A percentile compares a stretch with the other conserved stretches of the same genome.
Evolutionary conservation across 2,797 vertebrate genomes (phyloP).

Genomic region (Onychomys torridus): DNA sequence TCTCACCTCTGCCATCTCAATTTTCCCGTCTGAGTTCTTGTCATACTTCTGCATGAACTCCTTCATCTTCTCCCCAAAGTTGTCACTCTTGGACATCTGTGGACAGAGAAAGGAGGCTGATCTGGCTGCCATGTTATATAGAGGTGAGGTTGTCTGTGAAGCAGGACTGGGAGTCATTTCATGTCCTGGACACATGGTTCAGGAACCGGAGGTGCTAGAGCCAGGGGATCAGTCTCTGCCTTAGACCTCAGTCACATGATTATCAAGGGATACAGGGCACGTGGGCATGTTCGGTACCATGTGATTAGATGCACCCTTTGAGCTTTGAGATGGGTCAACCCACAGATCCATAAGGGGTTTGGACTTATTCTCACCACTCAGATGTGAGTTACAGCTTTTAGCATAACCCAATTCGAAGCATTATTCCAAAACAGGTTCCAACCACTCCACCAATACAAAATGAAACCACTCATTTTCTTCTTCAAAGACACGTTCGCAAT

Average conservation of each 20-base stretch:
- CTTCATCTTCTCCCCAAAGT: conserved; percentile 96
- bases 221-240: neutral
- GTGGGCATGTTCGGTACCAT: neutral
- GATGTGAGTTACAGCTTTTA: neutral
- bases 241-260: neutral
- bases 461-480: neutral
- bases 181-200: neutral
- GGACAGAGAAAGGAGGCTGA: neutral
- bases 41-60: conserved; percentile 99
- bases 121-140: neutral
- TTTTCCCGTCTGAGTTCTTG: conserved; percentile 96
- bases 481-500: neutral
- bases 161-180: neutral
- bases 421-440: neutral
- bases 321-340: neutral
- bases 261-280: neutral
- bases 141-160: neutral
- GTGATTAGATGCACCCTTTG: neutral
- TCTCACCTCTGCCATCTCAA: conserved; percentile 98
- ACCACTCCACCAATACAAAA: neutral
- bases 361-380: neutral
- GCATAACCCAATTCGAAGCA: neutral
- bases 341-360: neutral
- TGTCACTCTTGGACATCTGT: conserved; percentile 92
- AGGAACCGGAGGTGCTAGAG: accelerated